Evolutionary conservation across 2,113 vertebrate species (phyloP), one percentile per base, ranked within the genome.

Genomic region (Eonycteris spelaea): DNA sequence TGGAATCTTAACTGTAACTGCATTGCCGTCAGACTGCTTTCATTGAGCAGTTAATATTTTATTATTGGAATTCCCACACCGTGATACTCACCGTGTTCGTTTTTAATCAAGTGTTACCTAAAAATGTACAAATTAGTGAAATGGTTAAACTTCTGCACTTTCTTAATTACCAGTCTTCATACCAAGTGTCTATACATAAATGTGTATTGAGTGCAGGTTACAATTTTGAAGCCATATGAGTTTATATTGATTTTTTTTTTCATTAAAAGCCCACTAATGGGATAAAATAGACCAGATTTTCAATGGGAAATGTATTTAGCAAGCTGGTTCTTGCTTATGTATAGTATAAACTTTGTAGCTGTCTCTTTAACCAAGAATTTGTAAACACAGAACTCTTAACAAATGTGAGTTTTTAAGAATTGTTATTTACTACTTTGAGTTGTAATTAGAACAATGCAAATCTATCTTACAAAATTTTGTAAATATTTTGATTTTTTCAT

Each of bases 251-350:
- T 18, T 90, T 88, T 79, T 96, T 95, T 96, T 91, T 95, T 63
- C 94, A 91, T 53, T 79, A 97, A 97, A 98, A 98, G 93, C 94
- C 95, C 89, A 96, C 95, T 97, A 98, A 90, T 94, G 89, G 57
- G 98, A 90, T 98, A 91, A 98, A 98, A 98, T 96, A 91, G 97
- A 95, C 96, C 95, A 97, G 91, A 96, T 98, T 95, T 98, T 98
- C 97, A 97, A 88, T 96, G 71, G 90, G 92, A 97, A 95, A 86
- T 63, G 3, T 97, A 92, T 98, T 96, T 98, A 98, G 99, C 99
- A 98, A 99, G 99, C 99, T 99, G 99, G 99, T 99, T 99, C 99
- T 99, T 99, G 99, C 98, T 98, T 98, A 65, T 98, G 97, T 98
- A 98, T 98, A 98, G 97, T 98, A 91, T 98, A 95, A 97, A 97